Conservation (phyloP, 2,888 invertebrate species). For the Drosophila koepferae region DNA sequence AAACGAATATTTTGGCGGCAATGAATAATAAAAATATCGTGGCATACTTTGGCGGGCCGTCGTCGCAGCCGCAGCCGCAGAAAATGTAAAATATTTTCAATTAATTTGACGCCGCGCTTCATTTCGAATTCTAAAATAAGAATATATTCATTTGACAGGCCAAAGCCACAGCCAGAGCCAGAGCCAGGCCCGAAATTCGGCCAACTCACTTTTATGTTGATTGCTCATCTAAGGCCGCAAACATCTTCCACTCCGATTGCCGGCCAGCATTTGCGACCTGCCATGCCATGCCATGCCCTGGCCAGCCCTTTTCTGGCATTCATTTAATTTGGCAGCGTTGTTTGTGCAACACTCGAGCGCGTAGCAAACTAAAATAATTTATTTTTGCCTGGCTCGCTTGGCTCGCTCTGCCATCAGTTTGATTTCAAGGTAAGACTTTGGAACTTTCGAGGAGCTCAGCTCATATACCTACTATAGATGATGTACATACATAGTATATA, state of each 20-base stretch:
- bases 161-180: background rate
- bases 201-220: slow-evolving; percentile 56
- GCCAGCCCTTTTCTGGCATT: slow-evolving; percentile 62
- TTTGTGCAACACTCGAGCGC: slow-evolving; percentile 72
- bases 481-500: background rate
- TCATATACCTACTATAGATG: background rate
- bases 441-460: slow-evolving; percentile 53
- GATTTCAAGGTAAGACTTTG: slow-evolving; percentile 62
- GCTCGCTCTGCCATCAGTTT: slow-evolving; percentile 81
- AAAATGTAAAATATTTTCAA: slow-evolving; percentile 78
- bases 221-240: slow-evolving; percentile 42
- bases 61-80: slow-evolving; percentile 18
- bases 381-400: slow-evolving; percentile 33
- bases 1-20: slow-evolving; percentile 47
- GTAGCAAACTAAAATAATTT: slow-evolving; percentile 78
- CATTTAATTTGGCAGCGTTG: slow-evolving; percentile 70
- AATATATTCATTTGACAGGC: slow-evolving; percentile 66
- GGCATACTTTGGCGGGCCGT: slow-evolving; percentile 45
- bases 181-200: background rate
- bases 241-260: slow-evolving; percentile 48
- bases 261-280: slow-evolving; percentile 28
- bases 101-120: slow-evolving; percentile 66
- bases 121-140: slow-evolving; percentile 68
- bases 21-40: slow-evolving; percentile 31
- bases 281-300: background rate